phyloP scores from a whole-genome alignment of 2,797 vertebrate species.

The Alauda arvensis region DNA sequence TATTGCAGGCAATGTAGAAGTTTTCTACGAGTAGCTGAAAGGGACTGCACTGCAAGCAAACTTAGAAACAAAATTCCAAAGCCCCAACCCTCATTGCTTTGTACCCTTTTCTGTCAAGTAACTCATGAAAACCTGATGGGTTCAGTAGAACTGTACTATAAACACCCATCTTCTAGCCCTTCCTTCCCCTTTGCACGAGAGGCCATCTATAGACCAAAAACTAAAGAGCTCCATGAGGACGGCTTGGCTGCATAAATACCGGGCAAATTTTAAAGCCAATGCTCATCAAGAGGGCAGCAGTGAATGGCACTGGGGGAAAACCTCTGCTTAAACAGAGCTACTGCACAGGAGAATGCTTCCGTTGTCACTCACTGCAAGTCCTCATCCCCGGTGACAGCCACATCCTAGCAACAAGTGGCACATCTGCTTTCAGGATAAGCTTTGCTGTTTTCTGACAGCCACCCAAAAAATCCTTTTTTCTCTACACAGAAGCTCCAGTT shows the following conservation, averaged over 20 bases:
- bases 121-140: background rate
- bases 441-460: background rate
- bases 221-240: background rate
- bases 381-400: background rate
- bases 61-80: background rate
- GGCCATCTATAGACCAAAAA: slow-evolving; percentile 16
- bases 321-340: background rate
- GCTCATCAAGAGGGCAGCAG: background rate
- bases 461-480: background rate
- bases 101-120: background rate
- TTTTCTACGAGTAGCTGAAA: background rate
- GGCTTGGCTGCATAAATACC: background rate
- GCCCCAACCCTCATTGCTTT: background rate
- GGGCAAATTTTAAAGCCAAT: background rate
- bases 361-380: background rate
- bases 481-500: background rate
- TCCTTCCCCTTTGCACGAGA: background rate
- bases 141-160: background rate
- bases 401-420: slow-evolving; percentile 55
- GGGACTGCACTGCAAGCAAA: background rate
- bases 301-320: background rate
- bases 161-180: background rate
- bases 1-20: fast-evolving
- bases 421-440: slow-evolving; percentile 23
- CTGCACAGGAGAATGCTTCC: background rate